These are phyloP conservation scores for Natrix natrix DNA, from an alignment of 2,797 vertebrate genomes.

Conservation along the genomic window DNA sequence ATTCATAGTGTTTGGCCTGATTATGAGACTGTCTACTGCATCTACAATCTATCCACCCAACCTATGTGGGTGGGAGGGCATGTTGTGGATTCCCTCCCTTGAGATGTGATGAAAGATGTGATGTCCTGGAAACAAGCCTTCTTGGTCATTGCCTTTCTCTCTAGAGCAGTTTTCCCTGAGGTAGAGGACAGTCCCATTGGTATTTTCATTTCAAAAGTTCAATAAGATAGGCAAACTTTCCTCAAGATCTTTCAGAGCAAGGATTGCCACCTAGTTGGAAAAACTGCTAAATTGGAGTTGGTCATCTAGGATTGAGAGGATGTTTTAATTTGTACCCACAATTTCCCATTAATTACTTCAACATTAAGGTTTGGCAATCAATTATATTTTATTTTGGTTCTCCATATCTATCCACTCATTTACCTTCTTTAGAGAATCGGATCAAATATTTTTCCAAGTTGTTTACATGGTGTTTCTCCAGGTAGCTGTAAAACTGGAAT, in stretches of 20 bases:
- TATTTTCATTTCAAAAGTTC: background rate
- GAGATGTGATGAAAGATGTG: background rate
- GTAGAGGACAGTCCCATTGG: background rate
- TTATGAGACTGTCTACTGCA: background rate
- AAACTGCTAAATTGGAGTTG: background rate
- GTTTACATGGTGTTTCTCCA: conserved; percentile 77
- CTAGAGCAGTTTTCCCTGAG: background rate
- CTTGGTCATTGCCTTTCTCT: background rate
- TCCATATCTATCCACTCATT: background rate
- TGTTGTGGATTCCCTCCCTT: background rate
- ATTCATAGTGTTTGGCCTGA: background rate
- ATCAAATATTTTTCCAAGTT: conserved; percentile 87
- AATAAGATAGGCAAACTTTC: background rate
- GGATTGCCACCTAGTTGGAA: background rate
- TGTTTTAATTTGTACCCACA: background rate
- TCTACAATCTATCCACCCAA: background rate
- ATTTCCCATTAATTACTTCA: background rate
- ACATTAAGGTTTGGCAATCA: background rate
- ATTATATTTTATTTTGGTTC: background rate
- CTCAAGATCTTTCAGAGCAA: background rate
- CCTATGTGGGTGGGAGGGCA: background rate
- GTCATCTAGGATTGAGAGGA: background rate
- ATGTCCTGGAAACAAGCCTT: background rate
- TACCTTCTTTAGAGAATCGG: conserved; percentile 89
- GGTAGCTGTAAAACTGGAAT: conserved; percentile 87